These are phyloP conservation scores for Copidosoma floridanum DNA, from an alignment of 1,140 invertebrate genomes.

Conservation along the genomic window DNA sequence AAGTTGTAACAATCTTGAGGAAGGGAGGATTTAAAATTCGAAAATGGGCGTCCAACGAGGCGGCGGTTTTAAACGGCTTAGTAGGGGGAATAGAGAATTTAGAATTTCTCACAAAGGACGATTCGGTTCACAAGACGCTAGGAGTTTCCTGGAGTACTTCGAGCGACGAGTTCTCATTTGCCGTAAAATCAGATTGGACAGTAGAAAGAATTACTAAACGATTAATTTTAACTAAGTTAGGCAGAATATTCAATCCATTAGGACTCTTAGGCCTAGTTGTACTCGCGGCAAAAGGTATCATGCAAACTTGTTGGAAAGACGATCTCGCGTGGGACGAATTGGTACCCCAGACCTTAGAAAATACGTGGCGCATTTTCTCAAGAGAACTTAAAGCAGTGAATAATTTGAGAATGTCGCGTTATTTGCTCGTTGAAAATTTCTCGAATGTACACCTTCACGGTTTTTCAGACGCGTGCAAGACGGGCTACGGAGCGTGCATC, in stretches of 20 bases:
- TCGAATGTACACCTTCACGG: no score
- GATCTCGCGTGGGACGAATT: background rate
- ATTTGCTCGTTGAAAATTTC: no score
- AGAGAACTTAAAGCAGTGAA: constrained; percentile 1
- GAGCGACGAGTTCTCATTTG: background rate
- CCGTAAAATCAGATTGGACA: background rate
- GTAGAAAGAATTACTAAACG: background rate
- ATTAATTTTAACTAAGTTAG: background rate
- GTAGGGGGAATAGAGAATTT: background rate
- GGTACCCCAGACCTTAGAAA: background rate
- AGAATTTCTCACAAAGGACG: background rate
- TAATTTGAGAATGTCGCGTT: background rate
- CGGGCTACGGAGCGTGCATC: constrained; percentile 29
- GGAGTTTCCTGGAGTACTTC: constrained; percentile 1
- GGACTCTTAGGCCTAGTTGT: constrained; percentile 46
- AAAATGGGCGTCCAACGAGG: constrained; percentile 10
- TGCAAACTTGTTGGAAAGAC: constrained; percentile 5
- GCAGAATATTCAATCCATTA: constrained; percentile 41
- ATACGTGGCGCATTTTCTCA: background rate
- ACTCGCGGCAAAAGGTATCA: constrained; percentile 42
- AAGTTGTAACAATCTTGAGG: background rate
- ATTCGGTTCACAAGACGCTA: background rate
- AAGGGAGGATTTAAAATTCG: background rate
- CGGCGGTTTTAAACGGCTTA: background rate
- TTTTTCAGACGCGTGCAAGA: constrained; percentile 2